Base-by-base conservation (phyloP, 2,888 invertebrate species). In the Drosophila suboccidentalis region DNA sequence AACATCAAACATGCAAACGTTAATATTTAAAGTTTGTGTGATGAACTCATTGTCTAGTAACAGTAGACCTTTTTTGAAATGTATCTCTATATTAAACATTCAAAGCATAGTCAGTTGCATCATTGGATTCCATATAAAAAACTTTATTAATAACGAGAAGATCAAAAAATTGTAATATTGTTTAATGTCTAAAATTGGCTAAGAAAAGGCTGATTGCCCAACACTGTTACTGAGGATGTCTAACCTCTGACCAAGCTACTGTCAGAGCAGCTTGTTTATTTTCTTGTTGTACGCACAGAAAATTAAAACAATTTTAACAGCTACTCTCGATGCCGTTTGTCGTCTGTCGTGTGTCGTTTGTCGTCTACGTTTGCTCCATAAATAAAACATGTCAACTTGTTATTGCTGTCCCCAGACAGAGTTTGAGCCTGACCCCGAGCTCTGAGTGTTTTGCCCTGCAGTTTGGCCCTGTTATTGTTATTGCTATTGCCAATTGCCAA, bases 271-370 rank as follows among this genome's bases (percentile, higher is more conserved):
- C 74, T 69, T 77, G 70, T 77, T 66, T 75, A 70, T 70, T 62
- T 65, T 73, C 44, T 62, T 73, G 60, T 80, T 67, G 46, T 74
- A 67, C 73, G 58, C 59, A 74, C 63, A 83, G 88, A 77, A 87
- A 89, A 89, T 89, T 89, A 89, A 89, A 87, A 89, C 89, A 90
- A 90, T 90, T 89, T 89, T 86, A 89, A 88, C 89, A 89, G 87
- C 89, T 80, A 83, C 79, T 81, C 77, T 79, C 75, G 60, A 70
- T 82, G 79, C 66, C 59, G 54, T 47, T 26, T 61, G 66, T 60
- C 34, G 39, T 54, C 36, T 66, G 75, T 65, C 78, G 72, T 80
- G 29, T 66, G 75, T 65, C 78, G 72, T 80, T 41, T 66, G 75
- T 65, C 78, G 72, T 80, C 84, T 80, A 84, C 78, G 82, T 79